Evolutionary conservation across 1,140 invertebrate genomes (phyloP).

Genomic region (Apis cerana): DNA sequence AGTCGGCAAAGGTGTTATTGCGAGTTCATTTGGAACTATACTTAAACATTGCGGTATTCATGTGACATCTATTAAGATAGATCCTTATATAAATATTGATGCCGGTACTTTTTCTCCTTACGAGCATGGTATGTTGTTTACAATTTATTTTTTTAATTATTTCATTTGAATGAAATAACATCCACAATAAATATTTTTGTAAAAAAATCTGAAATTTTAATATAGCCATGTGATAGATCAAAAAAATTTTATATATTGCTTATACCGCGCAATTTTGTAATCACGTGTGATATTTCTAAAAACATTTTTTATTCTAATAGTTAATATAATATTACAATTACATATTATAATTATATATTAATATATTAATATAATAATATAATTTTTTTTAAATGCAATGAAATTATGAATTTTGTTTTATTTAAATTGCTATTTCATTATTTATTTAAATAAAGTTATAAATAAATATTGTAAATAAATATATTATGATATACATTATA

Average conservation of each 20-base stretch:
- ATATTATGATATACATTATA: not conserved
- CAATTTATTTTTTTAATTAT: not conserved
- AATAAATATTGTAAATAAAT: not conserved
- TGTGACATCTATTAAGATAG: constrained; percentile 99
- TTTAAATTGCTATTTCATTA: not conserved
- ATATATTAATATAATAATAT: no score
- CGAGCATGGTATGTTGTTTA: constrained; percentile 92
- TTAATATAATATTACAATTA: no score
- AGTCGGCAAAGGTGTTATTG: constrained; percentile 98
- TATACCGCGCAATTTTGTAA: constrained; percentile 25
- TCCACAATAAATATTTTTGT: not conserved
- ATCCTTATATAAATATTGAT: constrained; percentile 99
- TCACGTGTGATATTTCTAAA: constrained; percentile 52
- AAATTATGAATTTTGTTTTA: not conserved
- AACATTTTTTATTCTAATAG: not conserved
- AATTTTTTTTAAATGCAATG: not conserved
- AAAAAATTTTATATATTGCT: constrained; percentile 59
- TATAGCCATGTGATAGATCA: constrained; percentile 34
- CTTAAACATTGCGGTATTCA: constrained; percentile 96
- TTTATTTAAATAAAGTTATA: not conserved
- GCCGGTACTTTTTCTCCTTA: constrained; percentile 99
- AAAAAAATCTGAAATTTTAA: not conserved
- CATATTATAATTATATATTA: no score
- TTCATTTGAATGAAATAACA: constrained; percentile 6
- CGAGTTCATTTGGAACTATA: constrained; percentile 97